Evolutionary conservation across 2,888 invertebrate genomes (phyloP).

Genomic region (Standfussiana lucernea): DNA sequence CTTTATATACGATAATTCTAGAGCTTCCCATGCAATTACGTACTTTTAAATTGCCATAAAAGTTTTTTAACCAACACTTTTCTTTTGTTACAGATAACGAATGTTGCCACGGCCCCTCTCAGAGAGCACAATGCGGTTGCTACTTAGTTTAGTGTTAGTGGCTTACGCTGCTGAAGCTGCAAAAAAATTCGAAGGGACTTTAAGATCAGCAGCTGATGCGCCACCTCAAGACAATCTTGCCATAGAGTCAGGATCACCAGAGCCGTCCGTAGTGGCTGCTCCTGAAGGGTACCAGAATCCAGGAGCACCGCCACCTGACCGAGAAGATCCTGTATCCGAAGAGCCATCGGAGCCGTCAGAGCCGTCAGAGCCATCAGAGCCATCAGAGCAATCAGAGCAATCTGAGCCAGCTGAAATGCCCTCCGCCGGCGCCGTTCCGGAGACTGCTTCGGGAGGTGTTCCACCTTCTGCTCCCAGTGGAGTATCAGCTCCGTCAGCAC

Average conservation of each 20-base stretch:
- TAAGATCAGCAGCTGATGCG: conserved; percentile 87
- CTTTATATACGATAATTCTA: conserved; percentile 75
- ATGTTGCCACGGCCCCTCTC: conserved; percentile 86
- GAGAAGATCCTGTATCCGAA: conserved; percentile 68
- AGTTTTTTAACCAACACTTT: conserved; percentile 78
- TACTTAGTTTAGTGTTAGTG: conserved; percentile 86
- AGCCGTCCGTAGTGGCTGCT: conserved; percentile 86
- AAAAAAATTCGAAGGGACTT: conserved; percentile 87
- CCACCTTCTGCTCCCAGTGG: conserved; percentile 89
- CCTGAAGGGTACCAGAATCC: conserved; percentile 87
- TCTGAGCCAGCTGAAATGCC: conserved; percentile 64
- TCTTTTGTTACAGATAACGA: conserved; percentile 88
- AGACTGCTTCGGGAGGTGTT: conserved; percentile 86
- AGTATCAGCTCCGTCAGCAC: conserved; percentile 88
- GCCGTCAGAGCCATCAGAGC: conserved; percentile 61
- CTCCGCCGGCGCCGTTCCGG: conserved; percentile 81
- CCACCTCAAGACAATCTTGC: conserved; percentile 88
- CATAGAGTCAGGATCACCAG: conserved; percentile 86
- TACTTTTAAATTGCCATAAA: conserved; percentile 76
- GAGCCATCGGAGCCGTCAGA: conserved; percentile 63
- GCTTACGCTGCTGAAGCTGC: conserved; percentile 86
- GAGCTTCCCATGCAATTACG: conserved; percentile 80
- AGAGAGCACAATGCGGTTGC: conserved; percentile 86
- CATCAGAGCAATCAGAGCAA: conserved; percentile 57
- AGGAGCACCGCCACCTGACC: conserved; percentile 80